These are phyloP conservation scores for Gymnoscopelus microlampas DNA, from an alignment of 2,797 vertebrate genomes.

Conservation along the genomic window DNA sequence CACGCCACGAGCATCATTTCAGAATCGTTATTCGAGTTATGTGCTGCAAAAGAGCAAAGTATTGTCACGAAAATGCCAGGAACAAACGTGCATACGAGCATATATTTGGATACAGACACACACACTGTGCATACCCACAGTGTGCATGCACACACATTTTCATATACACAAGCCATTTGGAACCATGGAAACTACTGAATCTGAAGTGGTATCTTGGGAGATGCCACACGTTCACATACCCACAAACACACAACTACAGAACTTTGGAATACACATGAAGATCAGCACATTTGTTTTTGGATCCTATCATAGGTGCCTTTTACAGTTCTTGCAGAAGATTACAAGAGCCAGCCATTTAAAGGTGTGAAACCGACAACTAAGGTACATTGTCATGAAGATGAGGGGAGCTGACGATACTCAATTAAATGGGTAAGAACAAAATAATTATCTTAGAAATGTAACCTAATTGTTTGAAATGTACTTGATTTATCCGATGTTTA, in stretches of 20 bases:
- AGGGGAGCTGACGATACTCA: conserved; percentile 3
- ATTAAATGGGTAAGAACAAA: conserved; percentile 1
- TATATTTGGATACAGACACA: neutral
- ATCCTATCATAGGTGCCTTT: neutral
- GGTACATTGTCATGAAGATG: conserved; percentile 22
- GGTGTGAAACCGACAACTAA: conserved; percentile 12
- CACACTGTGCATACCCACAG: neutral
- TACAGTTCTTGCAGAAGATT: conserved; percentile 12
- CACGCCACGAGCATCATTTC: conserved; percentile 47
- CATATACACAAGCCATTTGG: neutral
- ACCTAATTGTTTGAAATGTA: neutral
- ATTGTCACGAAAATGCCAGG: conserved; percentile 28
- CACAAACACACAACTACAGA: neutral
- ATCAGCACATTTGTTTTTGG: neutral
- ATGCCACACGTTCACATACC: neutral
- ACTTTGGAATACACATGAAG: neutral
- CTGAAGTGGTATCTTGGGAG: conserved; percentile 3
- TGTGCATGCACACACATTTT: neutral
- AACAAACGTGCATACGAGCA: neutral
- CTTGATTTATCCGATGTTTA: too few species aligned
- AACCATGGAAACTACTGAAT: neutral
- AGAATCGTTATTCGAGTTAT: conserved; percentile 55
- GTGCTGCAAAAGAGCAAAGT: conserved; percentile 54
- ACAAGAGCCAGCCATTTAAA: neutral
- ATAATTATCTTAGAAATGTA: neutral